Percentiles rank a stretch among this genome's conserved stretches.
phyloP scores from a whole-genome alignment of 2,888 invertebrate genomes.

The Diaperis boleti region DNA sequence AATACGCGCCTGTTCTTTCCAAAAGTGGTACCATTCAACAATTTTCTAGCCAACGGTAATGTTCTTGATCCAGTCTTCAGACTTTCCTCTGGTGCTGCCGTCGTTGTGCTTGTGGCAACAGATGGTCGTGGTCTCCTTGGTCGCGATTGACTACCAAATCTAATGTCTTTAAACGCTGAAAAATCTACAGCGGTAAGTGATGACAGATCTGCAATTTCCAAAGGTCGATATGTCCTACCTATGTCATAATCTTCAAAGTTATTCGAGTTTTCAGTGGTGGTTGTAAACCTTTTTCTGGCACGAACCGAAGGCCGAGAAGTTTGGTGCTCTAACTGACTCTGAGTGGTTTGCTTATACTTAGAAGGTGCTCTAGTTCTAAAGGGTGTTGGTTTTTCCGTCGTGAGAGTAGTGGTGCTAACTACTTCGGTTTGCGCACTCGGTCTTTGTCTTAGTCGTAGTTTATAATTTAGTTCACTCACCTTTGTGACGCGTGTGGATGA shows the following conservation, averaged over 20 bases:
- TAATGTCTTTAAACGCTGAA: slow-evolving; percentile 46
- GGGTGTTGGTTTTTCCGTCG: slow-evolving; percentile 35
- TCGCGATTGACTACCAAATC: slow-evolving; percentile 40
- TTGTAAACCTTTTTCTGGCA: slow-evolving; percentile 45
- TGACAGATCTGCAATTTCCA: slow-evolving; percentile 68
- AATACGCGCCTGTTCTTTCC: slow-evolving; percentile 44
- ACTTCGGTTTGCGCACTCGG: slow-evolving; percentile 26
- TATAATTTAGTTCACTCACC: slow-evolving; percentile 67
- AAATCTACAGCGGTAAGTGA: slow-evolving; percentile 70
- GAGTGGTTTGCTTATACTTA: slow-evolving; percentile 49
- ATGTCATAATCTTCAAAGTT: slow-evolving; percentile 52
- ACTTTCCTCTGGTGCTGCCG: slow-evolving; percentile 44
- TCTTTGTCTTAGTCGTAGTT: slow-evolving; percentile 52
- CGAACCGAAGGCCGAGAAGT: slow-evolving; percentile 40
- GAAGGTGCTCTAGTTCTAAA: slow-evolving; percentile 45
- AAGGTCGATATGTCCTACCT: slow-evolving; percentile 60
- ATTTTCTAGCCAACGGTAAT: slow-evolving; percentile 46
- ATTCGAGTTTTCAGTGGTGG: slow-evolving; percentile 53
- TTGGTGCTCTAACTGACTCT: slow-evolving; percentile 35
- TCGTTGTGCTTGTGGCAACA: slow-evolving; percentile 40
- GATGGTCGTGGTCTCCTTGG: slow-evolving; percentile 46
- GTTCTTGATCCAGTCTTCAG: slow-evolving; percentile 48
- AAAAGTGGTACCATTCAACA: slow-evolving; percentile 39
- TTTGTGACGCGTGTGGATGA: slow-evolving; percentile 60
- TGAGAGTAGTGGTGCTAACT: slow-evolving; percentile 35